A percentile compares a stretch with the other conserved stretches of the same genome.
Evolutionary conservation across 2,797 vertebrate species (phyloP).

Genomic region (Mus minutoides): DNA sequence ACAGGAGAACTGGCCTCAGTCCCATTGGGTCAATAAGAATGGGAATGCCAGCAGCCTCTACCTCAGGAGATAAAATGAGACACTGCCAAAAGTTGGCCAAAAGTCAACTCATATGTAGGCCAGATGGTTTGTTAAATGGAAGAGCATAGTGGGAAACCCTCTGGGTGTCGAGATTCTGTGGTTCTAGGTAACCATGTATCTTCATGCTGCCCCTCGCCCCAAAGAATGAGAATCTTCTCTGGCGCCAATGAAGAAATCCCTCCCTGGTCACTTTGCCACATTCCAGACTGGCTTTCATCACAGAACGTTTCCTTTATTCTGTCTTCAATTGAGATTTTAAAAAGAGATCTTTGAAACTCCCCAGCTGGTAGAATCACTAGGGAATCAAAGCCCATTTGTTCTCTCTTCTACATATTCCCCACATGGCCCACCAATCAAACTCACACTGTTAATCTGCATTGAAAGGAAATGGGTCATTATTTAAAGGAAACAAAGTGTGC

Average conservation of each 20-base stretch:
- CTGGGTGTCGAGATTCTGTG: neutral
- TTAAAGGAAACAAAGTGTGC: slow-evolving; percentile 46
- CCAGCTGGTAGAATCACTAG: slow-evolving; percentile 48
- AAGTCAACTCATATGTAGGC: neutral
- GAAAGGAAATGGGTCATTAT: slow-evolving; percentile 52
- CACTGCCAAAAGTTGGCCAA: neutral
- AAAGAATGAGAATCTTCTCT: slow-evolving; percentile 28
- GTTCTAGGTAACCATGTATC: slow-evolving; percentile 5
- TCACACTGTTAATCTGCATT: slow-evolving; percentile 35
- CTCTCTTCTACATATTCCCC: slow-evolving; percentile 54
- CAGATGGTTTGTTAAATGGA: neutral
- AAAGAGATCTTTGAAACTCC: slow-evolving; percentile 76
- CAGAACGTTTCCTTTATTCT: slow-evolving; percentile 54
- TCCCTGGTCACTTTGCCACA: neutral
- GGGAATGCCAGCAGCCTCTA: neutral
- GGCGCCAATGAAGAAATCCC: slow-evolving; percentile 48
- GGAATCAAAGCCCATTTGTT: slow-evolving; percentile 72
- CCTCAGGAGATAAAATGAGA: slow-evolving; percentile 2
- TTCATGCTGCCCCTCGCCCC: neutral
- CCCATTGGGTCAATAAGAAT: neutral
- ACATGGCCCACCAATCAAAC: slow-evolving; percentile 46
- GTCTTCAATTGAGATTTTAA: slow-evolving; percentile 69
- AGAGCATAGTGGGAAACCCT: neutral
- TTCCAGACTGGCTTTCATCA: slow-evolving; percentile 66
- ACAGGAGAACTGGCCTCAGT: neutral